Evolutionary conservation across 2,888 invertebrate genomes (phyloP).

Genomic region (Ptychoptera contaminata): DNA sequence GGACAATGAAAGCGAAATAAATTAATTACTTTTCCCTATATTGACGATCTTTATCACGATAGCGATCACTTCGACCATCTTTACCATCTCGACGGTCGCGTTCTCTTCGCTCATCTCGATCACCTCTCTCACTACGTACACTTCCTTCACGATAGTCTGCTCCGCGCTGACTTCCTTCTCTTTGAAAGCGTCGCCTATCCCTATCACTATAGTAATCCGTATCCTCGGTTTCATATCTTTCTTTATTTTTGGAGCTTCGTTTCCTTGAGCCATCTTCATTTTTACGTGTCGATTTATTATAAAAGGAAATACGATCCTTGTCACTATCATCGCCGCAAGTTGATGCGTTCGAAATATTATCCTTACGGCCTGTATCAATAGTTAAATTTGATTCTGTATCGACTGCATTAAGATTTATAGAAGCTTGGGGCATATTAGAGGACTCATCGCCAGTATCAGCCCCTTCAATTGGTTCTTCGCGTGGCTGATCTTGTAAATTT

Average conservation of each 20-base stretch:
- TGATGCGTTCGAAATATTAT: conserved; percentile 18
- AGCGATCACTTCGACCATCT: conserved; percentile 26
- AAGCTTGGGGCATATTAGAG: conserved; percentile 7
- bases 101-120: conserved; percentile 15
- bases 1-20: conserved; percentile 12
- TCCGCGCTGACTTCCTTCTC: conserved; percentile 31
- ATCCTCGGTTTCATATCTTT: conserved; percentile 45
- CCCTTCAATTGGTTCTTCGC: conserved; percentile 37
- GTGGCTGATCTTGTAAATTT: conserved; percentile 32
- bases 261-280: conserved; percentile 19
- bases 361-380: conserved; percentile 16
- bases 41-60: conserved; percentile 11
- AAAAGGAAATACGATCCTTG: conserved; percentile 13
- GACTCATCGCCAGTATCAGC: conserved; percentile 28
- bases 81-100: conserved; percentile 16
- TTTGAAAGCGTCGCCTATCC: conserved; percentile 35
- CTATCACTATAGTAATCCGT: conserved; percentile 50
- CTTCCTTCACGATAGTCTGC: conserved; percentile 20
- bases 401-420: conserved; percentile 5
- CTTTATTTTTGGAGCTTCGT: conserved; percentile 24
- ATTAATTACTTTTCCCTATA: conserved; percentile 13
- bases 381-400: conserved; percentile 15
- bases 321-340: conserved; percentile 27
- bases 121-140: conserved; percentile 25
- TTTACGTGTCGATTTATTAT: conserved; percentile 16